Base-by-base conservation (phyloP, 2,113 vertebrate genomes). In the Miniopterus natalensis region DNA sequence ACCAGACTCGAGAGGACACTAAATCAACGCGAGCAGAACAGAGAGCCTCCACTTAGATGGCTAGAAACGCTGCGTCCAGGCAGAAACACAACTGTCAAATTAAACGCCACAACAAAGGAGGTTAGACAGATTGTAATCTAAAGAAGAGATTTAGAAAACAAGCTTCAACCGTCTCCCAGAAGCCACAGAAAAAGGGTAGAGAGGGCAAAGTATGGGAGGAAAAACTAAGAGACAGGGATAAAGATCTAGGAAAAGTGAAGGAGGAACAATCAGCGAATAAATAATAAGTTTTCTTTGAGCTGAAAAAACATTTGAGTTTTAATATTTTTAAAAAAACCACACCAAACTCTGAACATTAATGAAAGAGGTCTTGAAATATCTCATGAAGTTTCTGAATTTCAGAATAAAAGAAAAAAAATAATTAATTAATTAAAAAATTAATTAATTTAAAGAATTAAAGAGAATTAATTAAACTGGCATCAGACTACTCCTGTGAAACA, bases 161-260 rank as follows among this genome's bases (percentile, higher is more conserved):
- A 73, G 23, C 40, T 36, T 49, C 47, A 93, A 65, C 36, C 29
- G 53, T 53, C 27, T 80, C 51, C 57, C 40, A 71, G 70, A 75
- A 81, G 31, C 70, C 84, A 92, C 6, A 92, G 71, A 57, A 73
- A 87, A 84, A 86, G 10, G 4, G 23, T 42, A 61, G 8, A 85
- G 63, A 83, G 13, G 47, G 83, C 18, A 68, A 81, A 57, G 73
- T 10, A 73, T 0, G 4, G 31, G 40, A 68, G 59, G 11, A 42
- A 74, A 74, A 9, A 8, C 20, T 59, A 20, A 65, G 20, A 65
- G 21, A 23, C 5, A 61, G 14, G 40, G 65, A n/a, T 47, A 83
- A 73, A 94, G 63, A 57, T 45, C 42, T 3, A 87, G 88, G 55
- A 84, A 96, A 87, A 90, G 9, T 68, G 40, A 66, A 84, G 55